These are phyloP conservation scores for Ailurus styani DNA, from an alignment of 2,113 vertebrate genomes.

Conservation along the genomic window DNA sequence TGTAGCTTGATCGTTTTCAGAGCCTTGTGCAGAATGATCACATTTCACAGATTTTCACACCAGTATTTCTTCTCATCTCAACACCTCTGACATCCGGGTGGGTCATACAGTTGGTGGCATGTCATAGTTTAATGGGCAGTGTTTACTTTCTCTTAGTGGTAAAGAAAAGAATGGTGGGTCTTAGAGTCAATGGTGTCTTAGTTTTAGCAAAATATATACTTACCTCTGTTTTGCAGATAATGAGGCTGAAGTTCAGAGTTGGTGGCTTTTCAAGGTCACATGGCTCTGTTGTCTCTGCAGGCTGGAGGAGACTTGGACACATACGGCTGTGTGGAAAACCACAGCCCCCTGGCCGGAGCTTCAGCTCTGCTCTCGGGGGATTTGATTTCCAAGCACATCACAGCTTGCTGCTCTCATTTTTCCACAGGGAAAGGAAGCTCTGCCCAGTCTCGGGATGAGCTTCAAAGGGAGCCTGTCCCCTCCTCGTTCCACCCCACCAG, in stretches of 20 bases:
- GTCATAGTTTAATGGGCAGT: slow-evolving; percentile 20
- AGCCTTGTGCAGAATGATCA: not conserved
- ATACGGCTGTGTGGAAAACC: not conserved
- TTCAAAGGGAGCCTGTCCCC: slow-evolving; percentile 33
- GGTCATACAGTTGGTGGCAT: not conserved
- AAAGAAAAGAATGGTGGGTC: slow-evolving; percentile 5
- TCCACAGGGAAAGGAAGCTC: not conserved
- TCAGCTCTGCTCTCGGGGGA: not conserved
- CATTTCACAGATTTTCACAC: not conserved
- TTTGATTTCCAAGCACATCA: not conserved
- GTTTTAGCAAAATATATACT: slow-evolving; percentile 20
- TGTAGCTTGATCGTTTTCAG: not conserved
- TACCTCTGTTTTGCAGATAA: not conserved
- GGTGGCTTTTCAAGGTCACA: not conserved
- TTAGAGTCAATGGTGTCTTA: not conserved
- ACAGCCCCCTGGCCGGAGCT: not conserved
- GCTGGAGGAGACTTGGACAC: not conserved
- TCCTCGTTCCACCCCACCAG: not conserved
- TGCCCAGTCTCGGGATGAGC: not conserved
- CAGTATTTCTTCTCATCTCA: not conserved
- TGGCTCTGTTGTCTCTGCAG: not conserved
- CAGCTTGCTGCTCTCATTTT: not conserved
- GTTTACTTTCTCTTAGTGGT: slow-evolving; percentile 26
- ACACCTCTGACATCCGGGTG: slow-evolving; percentile 22
- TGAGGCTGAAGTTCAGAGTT: slow-evolving; percentile 25